These are phyloP conservation scores for Muscicapa comitata DNA, from an alignment of 2,797 vertebrate species.

Conservation along the genomic window DNA sequence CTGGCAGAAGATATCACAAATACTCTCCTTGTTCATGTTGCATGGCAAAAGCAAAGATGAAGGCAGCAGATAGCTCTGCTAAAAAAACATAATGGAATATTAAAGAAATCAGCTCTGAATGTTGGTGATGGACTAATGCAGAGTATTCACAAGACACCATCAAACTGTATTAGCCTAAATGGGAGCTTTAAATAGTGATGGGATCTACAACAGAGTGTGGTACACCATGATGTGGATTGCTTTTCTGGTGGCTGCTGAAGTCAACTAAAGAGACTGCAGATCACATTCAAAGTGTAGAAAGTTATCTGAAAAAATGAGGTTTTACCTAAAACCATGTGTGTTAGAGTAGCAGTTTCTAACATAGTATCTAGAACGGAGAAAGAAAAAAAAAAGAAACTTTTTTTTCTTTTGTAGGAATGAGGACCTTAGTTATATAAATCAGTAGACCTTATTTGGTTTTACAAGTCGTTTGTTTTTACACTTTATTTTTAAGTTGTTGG, in stretches of 20 bases:
- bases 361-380: rapidly evolving
- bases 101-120: background rate
- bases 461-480: background rate
- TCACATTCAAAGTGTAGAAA: background rate
- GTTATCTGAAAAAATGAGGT: background rate
- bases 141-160: background rate
- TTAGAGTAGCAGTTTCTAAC: background rate
- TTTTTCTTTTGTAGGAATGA: background rate
- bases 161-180: background rate
- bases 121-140: background rate
- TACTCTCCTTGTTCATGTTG: background rate
- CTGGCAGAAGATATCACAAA: background rate
- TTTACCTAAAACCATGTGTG: background rate
- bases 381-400: too few relatives aligned
- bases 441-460: background rate
- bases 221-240: background rate
- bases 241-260: background rate
- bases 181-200: background rate
- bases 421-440: background rate
- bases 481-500: background rate
- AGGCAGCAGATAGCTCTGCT: background rate
- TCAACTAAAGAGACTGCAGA: background rate
- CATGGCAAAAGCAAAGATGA: background rate
- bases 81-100: background rate
- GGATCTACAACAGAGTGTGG: background rate